Base-by-base conservation (phyloP, 2,888 invertebrate genomes). In the Helobdella robusta region DNA sequence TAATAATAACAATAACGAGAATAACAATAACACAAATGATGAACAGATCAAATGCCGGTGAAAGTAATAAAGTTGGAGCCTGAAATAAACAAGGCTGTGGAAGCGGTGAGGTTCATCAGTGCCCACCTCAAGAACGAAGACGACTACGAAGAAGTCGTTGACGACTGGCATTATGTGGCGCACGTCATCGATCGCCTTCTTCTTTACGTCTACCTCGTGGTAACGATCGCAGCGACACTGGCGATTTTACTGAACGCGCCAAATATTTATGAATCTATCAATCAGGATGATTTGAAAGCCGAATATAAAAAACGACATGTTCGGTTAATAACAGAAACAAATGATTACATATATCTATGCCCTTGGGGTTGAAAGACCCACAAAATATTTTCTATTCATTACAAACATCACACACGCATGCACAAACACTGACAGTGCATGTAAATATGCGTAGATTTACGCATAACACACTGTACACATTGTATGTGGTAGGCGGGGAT, bases 81-180 rank as follows among this genome's bases (percentile, higher is more conserved):
- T 88, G 94, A 82, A 76, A 79, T 74, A 15, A 71, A 72, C 65
- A 76, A 76, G 68, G 92, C 92, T 58, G 92, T 94, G n/a, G 94
- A 95, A 81, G 95, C 97, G 1, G 92, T 98, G 23, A 92, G 94
- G 80, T 97, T 97, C 80, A 97, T 98, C 72, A 94, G 95, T 35
- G 92, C 94, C 79, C 95, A 98, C 84, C 84, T 97, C 74, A 86
- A 93, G 73, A 92, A 92, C 79, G 97, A 97, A 82, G 95, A 97
- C 83, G 88, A 95, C 75, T 95, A 95, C 78, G 93, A 94, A 81
- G 93, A 94, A 86, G 66, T 66, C 20, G 44, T 66, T 4, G 54
- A 66, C 25, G 66, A 66, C 25, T 66, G 66, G 66, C 44, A 50
- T 40, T 66, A 61, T 56, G 54, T 66, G 25, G 66, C 66, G 0